Conservation (phyloP, 2,888 invertebrate species). For the Asteroscopus sphinx region DNA sequence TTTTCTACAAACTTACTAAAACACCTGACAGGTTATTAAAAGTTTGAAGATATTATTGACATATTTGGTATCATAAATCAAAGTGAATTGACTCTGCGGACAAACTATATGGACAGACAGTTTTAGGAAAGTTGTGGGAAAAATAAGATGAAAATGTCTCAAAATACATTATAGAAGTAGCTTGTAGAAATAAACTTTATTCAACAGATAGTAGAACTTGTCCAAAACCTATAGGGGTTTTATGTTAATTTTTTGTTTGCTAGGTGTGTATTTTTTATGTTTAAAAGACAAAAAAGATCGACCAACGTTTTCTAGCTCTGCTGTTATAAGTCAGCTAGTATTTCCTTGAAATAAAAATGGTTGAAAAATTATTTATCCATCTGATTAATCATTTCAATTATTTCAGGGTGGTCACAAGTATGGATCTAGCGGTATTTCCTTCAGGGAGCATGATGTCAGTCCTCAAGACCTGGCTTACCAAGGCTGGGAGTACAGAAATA, state of each 20-base stretch:
- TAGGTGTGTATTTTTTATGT: too few relatives aligned
- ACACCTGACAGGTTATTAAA: conserved; percentile 30
- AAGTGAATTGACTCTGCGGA: conserved; percentile 3
- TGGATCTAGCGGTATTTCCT: conserved; percentile 90
- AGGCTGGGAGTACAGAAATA: conserved; percentile 92
- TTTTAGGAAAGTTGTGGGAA: not conserved
- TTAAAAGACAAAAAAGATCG: too few relatives aligned
- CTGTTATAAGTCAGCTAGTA: too few relatives aligned
- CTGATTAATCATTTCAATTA: not conserved
- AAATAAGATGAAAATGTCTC: not conserved
- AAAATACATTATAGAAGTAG: too few relatives aligned
- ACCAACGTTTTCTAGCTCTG: too few relatives aligned
- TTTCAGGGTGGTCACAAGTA: conserved; percentile 79
- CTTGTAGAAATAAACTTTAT: too few relatives aligned
- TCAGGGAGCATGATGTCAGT: conserved; percentile 89
- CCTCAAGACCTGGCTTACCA: conserved; percentile 93
- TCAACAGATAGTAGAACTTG: too few relatives aligned
- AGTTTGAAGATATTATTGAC: conserved; percentile 12
- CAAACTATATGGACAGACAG: not conserved
- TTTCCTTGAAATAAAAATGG: too few relatives aligned
- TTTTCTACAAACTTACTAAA: conserved; percentile 6
- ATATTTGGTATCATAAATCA: conserved; percentile 22
- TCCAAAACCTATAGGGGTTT: too few relatives aligned
- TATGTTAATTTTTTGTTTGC: too few relatives aligned
- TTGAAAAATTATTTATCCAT: not conserved